Evolutionary conservation across 2,113 vertebrate species (phyloP).

Genomic region (Pardalotus punctatus): DNA sequence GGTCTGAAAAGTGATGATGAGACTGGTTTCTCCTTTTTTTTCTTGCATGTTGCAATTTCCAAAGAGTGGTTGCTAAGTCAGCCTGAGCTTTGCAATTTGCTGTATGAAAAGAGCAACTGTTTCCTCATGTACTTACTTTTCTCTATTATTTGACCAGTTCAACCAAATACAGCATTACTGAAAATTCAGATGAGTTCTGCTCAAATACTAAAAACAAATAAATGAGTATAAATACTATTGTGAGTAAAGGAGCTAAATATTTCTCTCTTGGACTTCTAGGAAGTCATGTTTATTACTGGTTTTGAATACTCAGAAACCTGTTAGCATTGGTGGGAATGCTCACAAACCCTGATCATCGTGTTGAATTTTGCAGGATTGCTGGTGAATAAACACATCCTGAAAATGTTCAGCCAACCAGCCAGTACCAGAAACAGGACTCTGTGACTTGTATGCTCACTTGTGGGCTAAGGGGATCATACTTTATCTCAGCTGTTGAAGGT

Average conservation of each 20-base stretch:
- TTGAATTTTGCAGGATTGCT: neutral
- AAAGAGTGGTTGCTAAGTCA: neutral
- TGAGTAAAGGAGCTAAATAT: neutral
- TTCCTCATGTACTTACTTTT: neutral
- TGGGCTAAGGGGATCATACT: neutral
- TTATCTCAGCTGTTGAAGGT: neutral
- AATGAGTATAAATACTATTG: neutral
- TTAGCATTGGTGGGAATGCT: neutral
- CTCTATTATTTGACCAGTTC: neutral
- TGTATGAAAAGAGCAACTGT: neutral
- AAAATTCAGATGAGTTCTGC: neutral
- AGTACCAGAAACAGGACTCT: neutral
- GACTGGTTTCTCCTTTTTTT: neutral
- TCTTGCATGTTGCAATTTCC: neutral
- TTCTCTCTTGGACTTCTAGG: neutral
- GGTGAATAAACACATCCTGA: neutral
- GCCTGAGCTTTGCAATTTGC: neutral
- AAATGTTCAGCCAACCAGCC: neutral
- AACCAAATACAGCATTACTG: neutral
- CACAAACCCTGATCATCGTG: neutral
- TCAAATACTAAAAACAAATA: neutral
- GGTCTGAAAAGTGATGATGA: neutral
- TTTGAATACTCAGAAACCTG: neutral
- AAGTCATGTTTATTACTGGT: neutral
- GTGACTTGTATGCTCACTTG: neutral